phyloP scores from a whole-genome alignment of 2,888 invertebrate species.

The Stegana nigrithorax region DNA sequence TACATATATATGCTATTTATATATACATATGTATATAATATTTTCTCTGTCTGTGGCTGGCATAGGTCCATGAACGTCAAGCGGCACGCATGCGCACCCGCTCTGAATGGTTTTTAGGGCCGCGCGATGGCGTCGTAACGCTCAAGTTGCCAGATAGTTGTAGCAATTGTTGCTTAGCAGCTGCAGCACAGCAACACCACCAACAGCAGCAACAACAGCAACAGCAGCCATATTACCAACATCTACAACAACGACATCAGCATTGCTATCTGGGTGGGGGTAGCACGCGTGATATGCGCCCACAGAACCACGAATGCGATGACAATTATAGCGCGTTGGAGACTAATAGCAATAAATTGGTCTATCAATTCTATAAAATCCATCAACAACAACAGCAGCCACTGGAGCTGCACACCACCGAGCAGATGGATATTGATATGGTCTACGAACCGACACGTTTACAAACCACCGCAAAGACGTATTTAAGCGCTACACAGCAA shows the following conservation, averaged over 20 bases:
- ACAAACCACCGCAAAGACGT: conserved; percentile 20
- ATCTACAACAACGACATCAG: too few relatives aligned
- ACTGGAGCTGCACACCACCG: conserved; percentile 23
- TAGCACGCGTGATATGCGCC: conserved; percentile 52
- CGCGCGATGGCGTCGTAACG: conserved; percentile 60
- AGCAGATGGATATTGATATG: conserved; percentile 63
- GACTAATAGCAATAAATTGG: conserved; percentile 40
- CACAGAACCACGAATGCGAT: conserved; percentile 34
- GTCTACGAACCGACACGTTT: conserved; percentile 30
- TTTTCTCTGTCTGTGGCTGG: too few relatives aligned
- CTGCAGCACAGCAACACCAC: conserved; percentile 35
- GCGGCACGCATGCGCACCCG: conserved; percentile 96
- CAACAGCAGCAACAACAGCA: conserved; percentile 21
- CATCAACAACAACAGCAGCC: conserved; percentile 43
- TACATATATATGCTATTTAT: too few relatives aligned
- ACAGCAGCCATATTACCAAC: conserved; percentile 40
- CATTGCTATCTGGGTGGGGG: conserved; percentile 59
- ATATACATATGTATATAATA: too few relatives aligned
- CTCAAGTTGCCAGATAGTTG: conserved; percentile 61
- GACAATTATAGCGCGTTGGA: conserved; percentile 4
- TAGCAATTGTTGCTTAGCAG: conserved; percentile 63
- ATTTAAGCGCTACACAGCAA: conserved; percentile 15
- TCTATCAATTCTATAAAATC: conserved; percentile 56
- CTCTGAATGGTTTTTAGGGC: conserved; percentile 93
- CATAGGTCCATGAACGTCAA: conserved; percentile 95